Conservation (phyloP, 2,888 invertebrate species). For the Scotopteryx bipunctaria region DNA sequence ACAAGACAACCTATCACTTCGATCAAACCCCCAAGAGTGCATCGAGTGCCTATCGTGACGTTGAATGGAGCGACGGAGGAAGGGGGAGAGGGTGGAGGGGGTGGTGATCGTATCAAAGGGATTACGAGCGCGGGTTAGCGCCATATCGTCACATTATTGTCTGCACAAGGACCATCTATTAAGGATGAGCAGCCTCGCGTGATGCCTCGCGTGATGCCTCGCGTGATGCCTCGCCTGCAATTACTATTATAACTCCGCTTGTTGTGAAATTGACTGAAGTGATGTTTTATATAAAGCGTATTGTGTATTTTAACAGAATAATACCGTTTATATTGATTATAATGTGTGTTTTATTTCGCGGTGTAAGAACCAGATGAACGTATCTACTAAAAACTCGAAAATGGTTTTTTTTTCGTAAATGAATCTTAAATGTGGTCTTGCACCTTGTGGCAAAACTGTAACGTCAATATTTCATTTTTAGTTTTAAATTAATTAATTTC, state of each 20-base stretch:
- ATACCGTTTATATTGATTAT: too few species aligned
- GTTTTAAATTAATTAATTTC: too few species aligned
- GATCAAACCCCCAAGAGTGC: constrained; percentile 6
- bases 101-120: constrained; percentile 29
- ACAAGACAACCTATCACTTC: not conserved
- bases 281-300: not conserved
- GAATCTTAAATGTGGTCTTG: too few species aligned
- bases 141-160: constrained; percentile 31
- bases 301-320: too few species aligned
- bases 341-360: too few species aligned
- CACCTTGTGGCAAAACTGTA: too few species aligned
- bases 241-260: not conserved
- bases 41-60: constrained; percentile 33
- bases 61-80: constrained; percentile 18
- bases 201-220: not conserved
- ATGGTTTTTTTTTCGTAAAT: too few species aligned
- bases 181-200: not conserved
- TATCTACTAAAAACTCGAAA: too few species aligned
- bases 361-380: too few species aligned
- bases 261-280: not conserved
- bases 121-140: constrained; percentile 27
- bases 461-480: too few species aligned
- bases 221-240: not conserved
- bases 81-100: constrained; percentile 6
- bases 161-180: constrained; percentile 12